These are phyloP conservation scores for Drosophila rhopaloa DNA, from an alignment of 1,140 invertebrate species.

Conservation along the genomic window DNA sequence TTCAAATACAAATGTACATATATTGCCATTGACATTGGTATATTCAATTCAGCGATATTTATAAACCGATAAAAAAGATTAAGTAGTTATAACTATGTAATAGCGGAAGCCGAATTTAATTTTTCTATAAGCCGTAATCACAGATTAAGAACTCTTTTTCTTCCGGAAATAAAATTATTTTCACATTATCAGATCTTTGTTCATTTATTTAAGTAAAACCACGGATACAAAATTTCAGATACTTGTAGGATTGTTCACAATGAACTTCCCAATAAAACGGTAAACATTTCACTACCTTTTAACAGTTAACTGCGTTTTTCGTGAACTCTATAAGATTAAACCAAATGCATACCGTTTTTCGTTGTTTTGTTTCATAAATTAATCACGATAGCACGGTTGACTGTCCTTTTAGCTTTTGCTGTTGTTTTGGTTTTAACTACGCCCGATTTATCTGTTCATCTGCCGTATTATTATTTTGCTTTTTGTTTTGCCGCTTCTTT, in stretches of 20 bases:
- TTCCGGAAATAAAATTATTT: no score
- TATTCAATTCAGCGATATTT: neutral
- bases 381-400: slow-evolving; percentile 70
- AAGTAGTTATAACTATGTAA: neutral
- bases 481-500: slow-evolving; percentile 21
- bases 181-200: no score
- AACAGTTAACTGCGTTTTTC: slow-evolving; percentile 12
- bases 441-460: slow-evolving; percentile 64
- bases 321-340: slow-evolving; percentile 20
- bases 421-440: slow-evolving; percentile 15
- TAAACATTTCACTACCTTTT: slow-evolving; percentile 16
- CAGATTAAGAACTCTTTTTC: no score
- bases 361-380: slow-evolving; percentile 43
- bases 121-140: no score
- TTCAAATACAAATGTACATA: neutral
- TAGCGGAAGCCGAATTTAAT: no score
- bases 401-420: slow-evolving; percentile 26
- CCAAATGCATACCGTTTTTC: slow-evolving; percentile 30
- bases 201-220: no score
- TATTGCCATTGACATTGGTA: neutral
- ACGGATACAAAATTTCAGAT: no score
- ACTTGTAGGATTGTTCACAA: no score
- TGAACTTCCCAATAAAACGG: slow-evolving; percentile 1
- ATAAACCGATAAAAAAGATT: neutral
- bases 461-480: slow-evolving; percentile 47